Evolutionary conservation across 2,113 vertebrate species (phyloP), one percentile per base, ranked within the genome.

Genomic region (Ornithorhynchus anatinus): DNA sequence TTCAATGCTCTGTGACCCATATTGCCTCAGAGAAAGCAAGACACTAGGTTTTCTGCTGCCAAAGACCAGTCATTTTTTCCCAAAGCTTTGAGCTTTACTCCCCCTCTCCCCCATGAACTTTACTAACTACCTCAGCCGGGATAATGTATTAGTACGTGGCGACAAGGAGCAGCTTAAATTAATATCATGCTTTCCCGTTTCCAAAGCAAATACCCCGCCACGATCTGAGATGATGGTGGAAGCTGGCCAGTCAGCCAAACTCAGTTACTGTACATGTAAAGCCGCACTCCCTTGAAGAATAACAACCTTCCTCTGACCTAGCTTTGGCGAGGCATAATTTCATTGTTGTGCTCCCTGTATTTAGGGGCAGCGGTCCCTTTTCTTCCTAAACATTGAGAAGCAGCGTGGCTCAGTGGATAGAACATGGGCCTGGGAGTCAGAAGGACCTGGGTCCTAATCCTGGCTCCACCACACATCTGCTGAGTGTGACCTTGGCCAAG

Each of bases 151-250:
- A 54, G 37, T 25, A n/a, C 52, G 59, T 59, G 50, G 72, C 81
- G 66, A 84, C 50, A 79, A 70, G 69, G 39, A 51, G 62, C 38
- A 59, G 59, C 65, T 75, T 79, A 56, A 54, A 51, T 32, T 43
- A 80, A 60, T 35, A 61, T 29, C 25, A 40, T 42, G n/a, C 62
- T 29, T 60, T 70, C 47, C 27, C n/a, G 51, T 69, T 77, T 81
- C 72, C 69, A 77, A 84, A 75, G 42, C 75, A 73, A 79, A 33
- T 57, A 39, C 19, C 50, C 44, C 54, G 58, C 51, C 51, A n/a
- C 50, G 29, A 69, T 43, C 44, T 43, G 64, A 68, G 59, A n/a
- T n/a, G 67, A 20, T 17, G 11, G 0, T 22, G n/a, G n/a, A n/a
- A n/a, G 38, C 44, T 67, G 52, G 56, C 70, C 63, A 72, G n/a